These are phyloP conservation scores for Drosophila barbarae DNA, from an alignment of 2,888 invertebrate species.

Conservation along the genomic window DNA sequence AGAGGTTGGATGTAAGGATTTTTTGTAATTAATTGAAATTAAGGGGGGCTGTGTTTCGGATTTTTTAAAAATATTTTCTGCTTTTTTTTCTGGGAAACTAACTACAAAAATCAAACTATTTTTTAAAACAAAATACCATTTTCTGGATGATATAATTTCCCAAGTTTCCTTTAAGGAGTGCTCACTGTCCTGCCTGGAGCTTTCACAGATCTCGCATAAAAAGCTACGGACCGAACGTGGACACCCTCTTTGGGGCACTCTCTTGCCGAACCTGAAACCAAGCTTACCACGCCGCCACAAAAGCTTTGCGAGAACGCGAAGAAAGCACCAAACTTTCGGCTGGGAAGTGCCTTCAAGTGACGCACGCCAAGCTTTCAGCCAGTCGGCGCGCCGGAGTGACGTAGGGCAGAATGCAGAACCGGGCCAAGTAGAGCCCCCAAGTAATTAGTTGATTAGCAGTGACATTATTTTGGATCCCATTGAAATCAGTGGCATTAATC, in stretches of 20 bases:
- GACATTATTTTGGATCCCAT: constrained; percentile 5
- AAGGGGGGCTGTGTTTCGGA: no score
- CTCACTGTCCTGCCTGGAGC: constrained; percentile 7
- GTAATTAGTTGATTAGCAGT: constrained; percentile 14
- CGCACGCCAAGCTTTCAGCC: constrained; percentile 22
- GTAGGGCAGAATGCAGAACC: constrained; percentile 35
- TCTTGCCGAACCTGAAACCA: not conserved
- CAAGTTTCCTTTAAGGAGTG: no score
- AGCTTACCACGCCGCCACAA: not conserved
- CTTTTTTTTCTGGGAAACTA: no score
- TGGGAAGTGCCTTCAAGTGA: constrained; percentile 7
- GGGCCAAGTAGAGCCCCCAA: not conserved
- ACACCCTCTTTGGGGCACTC: not conserved
- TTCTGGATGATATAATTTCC: not conserved
- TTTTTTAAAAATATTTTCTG: not conserved
- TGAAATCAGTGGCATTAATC: not conserved
- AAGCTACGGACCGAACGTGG: constrained; percentile 3
- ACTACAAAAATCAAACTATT: no score
- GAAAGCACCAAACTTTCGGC: constrained; percentile 6
- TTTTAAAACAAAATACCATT: not conserved
- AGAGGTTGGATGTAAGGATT: no score
- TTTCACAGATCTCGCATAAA: constrained; percentile 23
- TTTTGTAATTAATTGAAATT: no score
- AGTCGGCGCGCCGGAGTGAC: constrained; percentile 24
- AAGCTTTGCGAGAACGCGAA: constrained; percentile 8